A percentile compares a stretch with the other conserved stretches of the same genome.
Conservation (phyloP, 2,888 invertebrate species). For the Smittia aterrima region DNA sequence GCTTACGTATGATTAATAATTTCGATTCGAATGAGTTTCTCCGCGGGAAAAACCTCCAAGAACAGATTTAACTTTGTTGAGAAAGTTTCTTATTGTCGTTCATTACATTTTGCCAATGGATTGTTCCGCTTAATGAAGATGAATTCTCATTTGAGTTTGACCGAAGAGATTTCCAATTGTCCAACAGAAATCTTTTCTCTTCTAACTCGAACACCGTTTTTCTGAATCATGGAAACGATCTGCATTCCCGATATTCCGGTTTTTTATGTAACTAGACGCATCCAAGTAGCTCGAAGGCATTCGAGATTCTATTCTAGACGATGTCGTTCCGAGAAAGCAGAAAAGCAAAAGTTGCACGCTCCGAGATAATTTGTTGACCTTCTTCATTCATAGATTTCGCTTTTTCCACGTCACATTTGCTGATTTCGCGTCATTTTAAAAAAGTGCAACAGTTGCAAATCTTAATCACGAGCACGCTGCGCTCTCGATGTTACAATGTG, state of each 20-base stretch:
- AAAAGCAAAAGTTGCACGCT: conserved; percentile 28
- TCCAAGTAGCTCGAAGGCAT: background rate
- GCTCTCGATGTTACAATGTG: background rate
- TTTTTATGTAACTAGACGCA: background rate
- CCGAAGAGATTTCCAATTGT: too few relatives aligned
- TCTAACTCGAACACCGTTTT: background rate
- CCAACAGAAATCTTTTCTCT: too few relatives aligned
- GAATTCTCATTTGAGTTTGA: background rate
- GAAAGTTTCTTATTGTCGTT: conserved; percentile 10
- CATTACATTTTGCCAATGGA: background rate
- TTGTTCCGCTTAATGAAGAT: background rate
- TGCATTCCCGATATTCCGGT: background rate
- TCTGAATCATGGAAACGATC: background rate
- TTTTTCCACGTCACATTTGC: background rate
- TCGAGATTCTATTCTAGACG: background rate
- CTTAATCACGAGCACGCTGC: background rate
- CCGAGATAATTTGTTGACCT: background rate
- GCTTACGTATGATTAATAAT: too few relatives aligned
- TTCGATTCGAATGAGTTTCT: too few relatives aligned
- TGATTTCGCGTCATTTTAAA: background rate
- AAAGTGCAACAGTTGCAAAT: background rate
- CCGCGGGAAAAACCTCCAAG: too few relatives aligned
- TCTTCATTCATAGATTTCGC: conserved; percentile 19
- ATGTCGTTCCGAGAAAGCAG: conserved; percentile 1
- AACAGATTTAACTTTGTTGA: background rate